Evolutionary conservation across 2,888 invertebrate species (phyloP), one percentile per base, ranked within the genome.

Genomic region (Perizoma flavofasciatum): DNA sequence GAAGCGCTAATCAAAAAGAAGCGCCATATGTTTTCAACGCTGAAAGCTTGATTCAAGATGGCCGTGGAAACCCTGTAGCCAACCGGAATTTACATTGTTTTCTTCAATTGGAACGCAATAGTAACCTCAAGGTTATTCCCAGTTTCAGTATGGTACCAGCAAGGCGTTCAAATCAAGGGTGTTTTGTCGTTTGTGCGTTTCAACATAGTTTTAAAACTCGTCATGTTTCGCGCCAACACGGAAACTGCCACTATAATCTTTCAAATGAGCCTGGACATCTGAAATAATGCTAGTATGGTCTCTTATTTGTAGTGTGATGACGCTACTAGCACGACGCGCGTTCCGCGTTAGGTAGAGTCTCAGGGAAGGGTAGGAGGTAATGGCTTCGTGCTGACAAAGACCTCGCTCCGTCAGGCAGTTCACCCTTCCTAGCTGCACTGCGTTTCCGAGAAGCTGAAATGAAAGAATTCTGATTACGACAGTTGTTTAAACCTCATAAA

Each of bases 361-460:
- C 4, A 92, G 78, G 0, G 87, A 81, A 0, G 92, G 92, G 67
- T 92, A 92, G 54, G 81, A 79, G 37, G 78, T 78, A 34, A 92
- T 81, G 40, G 85, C 85, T 61, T 92, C 89, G 67, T 86, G 82
- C 59, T 88, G 86, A 66, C 92, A 92, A 0, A 92, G 65, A 1
- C 81, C 78, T 2, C 89, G 81, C 34, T 92, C 90, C 5, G 74
- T 75, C 5, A 89, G 60, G 71, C 92, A 92, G 73, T 92, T 88
- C 62, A 92, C 92, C 77, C 83, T 86, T 52, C 89, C 92, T 6
- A 88, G 79, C 22, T 87, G 77, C 0, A 91, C 82, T 2, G 81
- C 81, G 62, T 84, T 81, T 71, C 83, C 79, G 4, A 92, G 75
- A 10, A 78, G 65, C 92, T 92, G 81, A 2, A 78, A 78, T 41